Evolutionary conservation across 2,113 vertebrate genomes (phyloP), one percentile per base, ranked within the genome.

Genomic region (Hassar affinis): DNA sequence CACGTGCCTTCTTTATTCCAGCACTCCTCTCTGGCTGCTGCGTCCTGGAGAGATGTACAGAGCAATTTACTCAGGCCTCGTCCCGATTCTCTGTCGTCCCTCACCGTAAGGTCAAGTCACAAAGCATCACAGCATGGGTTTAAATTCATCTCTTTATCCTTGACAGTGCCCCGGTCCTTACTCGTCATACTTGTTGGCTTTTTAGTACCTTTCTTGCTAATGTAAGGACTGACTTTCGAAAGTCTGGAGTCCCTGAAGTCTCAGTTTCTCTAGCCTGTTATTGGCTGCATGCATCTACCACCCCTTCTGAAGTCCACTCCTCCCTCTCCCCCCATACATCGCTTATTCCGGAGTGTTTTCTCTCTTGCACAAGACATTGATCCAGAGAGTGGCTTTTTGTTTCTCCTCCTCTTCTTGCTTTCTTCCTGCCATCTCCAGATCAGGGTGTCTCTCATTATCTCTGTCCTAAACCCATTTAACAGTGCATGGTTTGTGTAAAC

Each of bases 211-310:
- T 85, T 85, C 79, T 85, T 84, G 87, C 68, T 87, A 42, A 78
- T 27, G 83, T 88, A 83, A 86, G 85, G 61, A 88, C 80, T 79
- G 78, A 88, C 76, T 82, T 83, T 87, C 87, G 90, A 86, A 89
- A 90, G 86, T 88, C 87, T 89, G 85, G 88, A 90, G 86, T 87
- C 84, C 88, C 90, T 86, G 35, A 90, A 92, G 90, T 89, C 86
- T 84, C 88, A 59, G 87, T 90, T 90, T 88, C 89, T 89, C 89
- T 89, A 86, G 33, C 83, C 88, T 89, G 87, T 87, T 90, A 93
- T 93, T 93, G 93, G 93, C 89, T 93, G 80, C 71, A 52, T 62
- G 85, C 27, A 72, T 88, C 90, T 85, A 88, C 90, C 92, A 86
- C 89, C 90, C 90, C 86, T 92, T 81, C 57, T 52, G 25, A 56